These are phyloP conservation scores for Polyommatus icarus DNA, from an alignment of 2,888 invertebrate genomes.

Conservation along the genomic window DNA sequence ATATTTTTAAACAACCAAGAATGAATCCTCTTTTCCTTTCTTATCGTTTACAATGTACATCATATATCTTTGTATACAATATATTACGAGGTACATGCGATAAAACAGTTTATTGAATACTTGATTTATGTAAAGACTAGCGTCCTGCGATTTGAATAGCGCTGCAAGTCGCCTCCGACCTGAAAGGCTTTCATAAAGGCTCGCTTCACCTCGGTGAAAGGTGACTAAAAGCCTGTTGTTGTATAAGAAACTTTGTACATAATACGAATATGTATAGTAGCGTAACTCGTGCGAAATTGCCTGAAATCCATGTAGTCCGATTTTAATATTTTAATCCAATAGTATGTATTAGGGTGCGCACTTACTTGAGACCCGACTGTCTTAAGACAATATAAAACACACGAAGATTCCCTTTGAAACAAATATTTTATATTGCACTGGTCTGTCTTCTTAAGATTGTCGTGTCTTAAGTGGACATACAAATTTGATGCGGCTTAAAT, in stretches of 20 bases:
- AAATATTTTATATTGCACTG: too few relatives aligned
- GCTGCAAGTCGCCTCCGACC: constrained; percentile 63
- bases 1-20: background rate
- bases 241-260: constrained; percentile 60
- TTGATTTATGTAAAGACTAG: constrained; percentile 59
- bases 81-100: constrained; percentile 33
- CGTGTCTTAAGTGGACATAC: too few relatives aligned
- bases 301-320: background rate
- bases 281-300: background rate
- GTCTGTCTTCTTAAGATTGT: too few relatives aligned
- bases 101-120: constrained; percentile 61
- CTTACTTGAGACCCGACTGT: too few relatives aligned
- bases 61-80: background rate
- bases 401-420: too few relatives aligned
- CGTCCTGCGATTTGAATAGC: constrained; percentile 73
- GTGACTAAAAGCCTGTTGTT: constrained; percentile 64
- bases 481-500: too few relatives aligned
- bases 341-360: background rate
- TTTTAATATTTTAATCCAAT: background rate
- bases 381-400: too few relatives aligned
- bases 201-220: constrained; percentile 61
- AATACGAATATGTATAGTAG: background rate
- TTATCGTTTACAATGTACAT: background rate
- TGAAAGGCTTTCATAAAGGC: constrained; percentile 77
- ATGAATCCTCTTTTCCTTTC: background rate